A percentile compares a stretch with the other conserved stretches of the same genome.
Conservation (phyloP, 2,113 vertebrate species). For the Dermatemys mawii region DNA sequence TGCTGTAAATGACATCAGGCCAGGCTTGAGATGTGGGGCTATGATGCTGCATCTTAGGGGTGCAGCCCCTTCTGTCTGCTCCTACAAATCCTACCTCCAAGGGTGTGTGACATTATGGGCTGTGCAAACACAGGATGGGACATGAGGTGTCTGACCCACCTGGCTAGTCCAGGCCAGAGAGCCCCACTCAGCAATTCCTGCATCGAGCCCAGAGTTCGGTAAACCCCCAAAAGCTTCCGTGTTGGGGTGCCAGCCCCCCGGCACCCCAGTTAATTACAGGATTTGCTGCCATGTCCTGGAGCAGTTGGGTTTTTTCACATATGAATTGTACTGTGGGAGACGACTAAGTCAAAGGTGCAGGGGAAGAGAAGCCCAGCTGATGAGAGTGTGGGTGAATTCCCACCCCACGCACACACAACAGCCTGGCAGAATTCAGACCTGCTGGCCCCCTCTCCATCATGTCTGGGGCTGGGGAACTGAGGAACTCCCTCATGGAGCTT, state of each 20-base stretch:
- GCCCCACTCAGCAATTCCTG: not conserved
- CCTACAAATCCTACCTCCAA: not conserved
- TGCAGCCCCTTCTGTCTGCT: not conserved
- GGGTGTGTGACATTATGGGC: too few species aligned
- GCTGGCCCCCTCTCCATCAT: not conserved
- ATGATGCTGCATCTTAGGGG: not conserved
- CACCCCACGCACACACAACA: too few species aligned
- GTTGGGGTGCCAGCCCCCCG: too few species aligned
- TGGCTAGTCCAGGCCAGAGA: not conserved
- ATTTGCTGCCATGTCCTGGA: not conserved
- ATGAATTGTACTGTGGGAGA: not conserved
- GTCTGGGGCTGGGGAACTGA: not conserved
- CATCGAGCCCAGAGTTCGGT: not conserved
- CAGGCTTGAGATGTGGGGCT: not conserved
- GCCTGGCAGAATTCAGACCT: not conserved
- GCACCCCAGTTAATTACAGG: not conserved
- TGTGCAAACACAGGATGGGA: too few species aligned
- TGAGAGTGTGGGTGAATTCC: not conserved
- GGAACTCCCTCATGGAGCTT: not conserved
- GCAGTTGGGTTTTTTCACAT: not conserved
- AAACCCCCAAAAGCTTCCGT: not conserved
- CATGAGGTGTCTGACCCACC: not conserved
- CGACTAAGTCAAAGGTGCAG: not conserved
- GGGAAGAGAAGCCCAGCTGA: not conserved
- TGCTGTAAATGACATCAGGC: not conserved